Base-by-base conservation (phyloP, 37 sponge, comb jelly and placozoan genomes). In the Amphimedon queenslandica region DNA sequence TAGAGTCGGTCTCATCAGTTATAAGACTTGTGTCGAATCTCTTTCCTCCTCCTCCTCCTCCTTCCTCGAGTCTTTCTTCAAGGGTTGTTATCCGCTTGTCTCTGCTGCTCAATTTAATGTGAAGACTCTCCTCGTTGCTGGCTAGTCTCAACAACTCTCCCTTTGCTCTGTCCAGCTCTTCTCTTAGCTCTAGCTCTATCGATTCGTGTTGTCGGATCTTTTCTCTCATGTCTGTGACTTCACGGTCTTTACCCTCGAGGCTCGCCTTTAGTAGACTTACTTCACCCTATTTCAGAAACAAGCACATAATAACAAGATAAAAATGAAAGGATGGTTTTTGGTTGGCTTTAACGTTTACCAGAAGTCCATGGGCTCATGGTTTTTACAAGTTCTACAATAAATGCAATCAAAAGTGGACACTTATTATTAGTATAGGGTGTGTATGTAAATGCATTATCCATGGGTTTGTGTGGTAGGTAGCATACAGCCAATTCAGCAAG, bases 1-100 rank as follows among this genome's bases (percentile, higher is more conserved):
- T 63, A 6, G 36, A n/a, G 4, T 83, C 83, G 0, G 40, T 38
- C 13, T 83, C 83, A 28, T 76, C 83, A 3, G 83, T 24, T 3
- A 74, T 32, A 71, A 71, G 6, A 6, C 69, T 21, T 35, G 35
- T 5, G 31, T 35, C 35, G 11, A 67, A 34, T 57, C 70, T 37
- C 39, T 60, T 70, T 32, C 24, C 37, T 16, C 41, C 38, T 33
- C 66, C 58, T 2, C 64, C 32, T 28, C 70, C 56, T 2, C n/a
- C 64, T 47, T 13, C 51, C 21, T 70, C 47, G 24, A 40, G 25
- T 40, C 30, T 33, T n/a, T 64, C 55, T 36, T 63, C 58, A 29
- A 70, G 11, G 5, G 5, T n/a, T 42, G 37, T 21, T 43, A 82
- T 74, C 64, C 40, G 67, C 36, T 55, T 56, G 28, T 82, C 83